phyloP scores from a whole-genome alignment of 2,113 vertebrate species.

The Eublepharis macularius region DNA sequence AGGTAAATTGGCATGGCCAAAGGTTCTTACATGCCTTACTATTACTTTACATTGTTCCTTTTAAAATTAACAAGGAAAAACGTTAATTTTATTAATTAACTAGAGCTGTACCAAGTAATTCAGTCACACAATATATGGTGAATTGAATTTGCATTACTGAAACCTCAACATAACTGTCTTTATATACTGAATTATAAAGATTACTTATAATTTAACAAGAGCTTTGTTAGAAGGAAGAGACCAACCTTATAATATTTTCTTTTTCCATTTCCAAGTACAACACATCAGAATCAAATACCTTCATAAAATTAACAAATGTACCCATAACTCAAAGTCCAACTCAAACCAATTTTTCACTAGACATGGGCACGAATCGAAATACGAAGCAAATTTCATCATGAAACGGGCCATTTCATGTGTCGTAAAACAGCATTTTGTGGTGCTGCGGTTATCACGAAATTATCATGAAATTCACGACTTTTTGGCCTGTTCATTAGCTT shows the following conservation, averaged over 20 bases:
- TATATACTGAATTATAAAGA: not conserved
- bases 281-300: not conserved
- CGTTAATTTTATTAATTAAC: not conserved
- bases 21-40: not conserved
- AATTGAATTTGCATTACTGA: not conserved
- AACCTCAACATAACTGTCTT: not conserved
- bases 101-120: not conserved
- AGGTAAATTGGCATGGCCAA: not conserved
- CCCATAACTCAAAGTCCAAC: not conserved
- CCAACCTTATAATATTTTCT: not conserved
- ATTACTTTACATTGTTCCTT: not conserved
- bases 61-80: not conserved
- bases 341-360: no score
- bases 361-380: no score
- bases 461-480: no score
- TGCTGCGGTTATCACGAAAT: no score
- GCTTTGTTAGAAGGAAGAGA: not conserved
- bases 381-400: no score
- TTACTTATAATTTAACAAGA: not conserved
- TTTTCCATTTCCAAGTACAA: not conserved
- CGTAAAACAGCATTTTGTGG: no score
- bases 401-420: no score
- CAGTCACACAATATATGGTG: not conserved
- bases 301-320: not conserved
- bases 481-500: no score